Percentiles rank a stretch among this genome's conserved stretches.
phyloP scores from a whole-genome alignment of 2,113 vertebrate species.

The Psephotus haematonotus region DNA sequence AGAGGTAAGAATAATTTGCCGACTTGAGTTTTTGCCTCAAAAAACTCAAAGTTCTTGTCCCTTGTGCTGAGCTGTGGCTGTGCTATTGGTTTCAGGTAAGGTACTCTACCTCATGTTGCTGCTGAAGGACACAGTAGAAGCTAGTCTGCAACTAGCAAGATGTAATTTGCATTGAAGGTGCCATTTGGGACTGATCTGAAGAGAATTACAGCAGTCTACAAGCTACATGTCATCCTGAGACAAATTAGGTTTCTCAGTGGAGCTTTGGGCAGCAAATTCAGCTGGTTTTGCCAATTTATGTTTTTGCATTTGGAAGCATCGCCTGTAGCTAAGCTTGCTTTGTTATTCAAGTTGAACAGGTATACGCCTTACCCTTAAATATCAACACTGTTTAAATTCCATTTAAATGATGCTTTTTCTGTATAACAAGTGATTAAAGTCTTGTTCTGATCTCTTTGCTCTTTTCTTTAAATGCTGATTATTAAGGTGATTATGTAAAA shows the following conservation, averaged over 20 bases:
- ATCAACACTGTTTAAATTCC: not conserved
- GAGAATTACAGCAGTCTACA: not conserved
- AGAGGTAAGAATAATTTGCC: not conserved
- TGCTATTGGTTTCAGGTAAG: not conserved
- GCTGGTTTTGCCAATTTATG: not conserved
- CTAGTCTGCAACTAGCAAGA: not conserved
- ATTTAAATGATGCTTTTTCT: not conserved
- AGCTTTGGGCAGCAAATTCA: not conserved
- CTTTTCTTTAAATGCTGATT: slow-evolving; percentile 10
- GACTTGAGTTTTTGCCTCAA: not conserved
- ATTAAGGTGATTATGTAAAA: not conserved
- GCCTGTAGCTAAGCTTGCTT: rapidly evolving
- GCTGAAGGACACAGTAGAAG: not conserved
- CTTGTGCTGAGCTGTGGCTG: not conserved
- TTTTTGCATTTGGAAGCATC: not conserved
- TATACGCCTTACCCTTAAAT: not conserved
- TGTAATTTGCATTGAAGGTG: rapidly evolving
- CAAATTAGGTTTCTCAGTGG: rapidly evolving
- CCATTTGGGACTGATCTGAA: not conserved
- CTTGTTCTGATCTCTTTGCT: not conserved
- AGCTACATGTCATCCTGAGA: not conserved
- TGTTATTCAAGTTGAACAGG: not conserved
- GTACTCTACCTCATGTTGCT: not conserved
- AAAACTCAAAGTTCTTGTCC: not conserved
- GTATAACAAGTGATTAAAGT: not conserved